Conservation (phyloP, 2,113 vertebrate species). For the Vidua macroura region DNA sequence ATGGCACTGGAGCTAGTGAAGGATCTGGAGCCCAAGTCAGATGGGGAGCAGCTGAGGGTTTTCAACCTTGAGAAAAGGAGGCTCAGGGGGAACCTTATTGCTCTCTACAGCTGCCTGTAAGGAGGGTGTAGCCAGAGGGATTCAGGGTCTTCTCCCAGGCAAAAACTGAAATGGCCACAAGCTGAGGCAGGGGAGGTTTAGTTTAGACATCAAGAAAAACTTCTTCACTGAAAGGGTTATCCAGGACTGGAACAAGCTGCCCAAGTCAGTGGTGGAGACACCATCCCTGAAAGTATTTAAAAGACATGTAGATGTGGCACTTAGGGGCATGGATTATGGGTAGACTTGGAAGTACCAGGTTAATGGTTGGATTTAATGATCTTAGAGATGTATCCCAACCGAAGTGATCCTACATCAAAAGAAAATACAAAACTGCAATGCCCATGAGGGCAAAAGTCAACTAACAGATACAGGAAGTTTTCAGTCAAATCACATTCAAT, state of each 20-base stretch:
- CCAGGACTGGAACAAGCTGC: neutral
- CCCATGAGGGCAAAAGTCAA: neutral
- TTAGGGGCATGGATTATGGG: neutral
- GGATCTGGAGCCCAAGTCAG: neutral
- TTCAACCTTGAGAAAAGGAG: neutral
- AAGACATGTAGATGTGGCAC: neutral
- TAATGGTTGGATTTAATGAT: neutral
- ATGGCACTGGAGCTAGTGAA: neutral
- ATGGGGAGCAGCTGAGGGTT: neutral
- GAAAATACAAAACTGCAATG: neutral
- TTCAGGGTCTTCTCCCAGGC: neutral
- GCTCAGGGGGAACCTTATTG: neutral
- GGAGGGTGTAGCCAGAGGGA: neutral
- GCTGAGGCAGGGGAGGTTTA: neutral
- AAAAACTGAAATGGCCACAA: neutral
- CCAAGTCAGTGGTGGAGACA: neutral
- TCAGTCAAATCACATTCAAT: neutral
- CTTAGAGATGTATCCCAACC: neutral
- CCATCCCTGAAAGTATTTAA: neutral
- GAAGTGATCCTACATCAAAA: neutral
- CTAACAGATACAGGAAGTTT: neutral
- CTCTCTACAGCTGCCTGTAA: neutral
- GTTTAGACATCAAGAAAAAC: neutral
- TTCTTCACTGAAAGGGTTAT: neutral
- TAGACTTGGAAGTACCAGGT: neutral